Conservation (phyloP, 2,888 invertebrate genomes). For the Graphium colonna region DNA sequence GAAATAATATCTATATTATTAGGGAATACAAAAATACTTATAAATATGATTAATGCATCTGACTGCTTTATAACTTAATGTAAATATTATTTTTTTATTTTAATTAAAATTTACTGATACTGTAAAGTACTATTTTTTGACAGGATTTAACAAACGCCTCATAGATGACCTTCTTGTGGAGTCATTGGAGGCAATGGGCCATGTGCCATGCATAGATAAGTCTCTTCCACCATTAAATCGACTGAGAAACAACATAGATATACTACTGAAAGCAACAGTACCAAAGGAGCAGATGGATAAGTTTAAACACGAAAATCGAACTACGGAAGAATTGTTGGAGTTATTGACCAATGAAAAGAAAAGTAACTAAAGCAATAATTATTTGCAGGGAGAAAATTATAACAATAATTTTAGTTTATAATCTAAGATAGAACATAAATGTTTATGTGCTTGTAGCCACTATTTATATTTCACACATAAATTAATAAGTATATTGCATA, state of each 20-base stretch:
- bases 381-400: constrained; percentile 6
- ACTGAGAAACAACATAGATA: constrained; percentile 87
- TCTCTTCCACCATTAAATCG: constrained; percentile 81
- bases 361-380: constrained; percentile 25
- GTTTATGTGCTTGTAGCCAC: neutral
- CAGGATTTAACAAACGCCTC: constrained; percentile 83
- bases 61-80: neutral
- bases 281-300: constrained; percentile 88
- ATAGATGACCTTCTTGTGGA: constrained; percentile 91
- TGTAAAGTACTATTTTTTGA: constrained; percentile 27
- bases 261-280: constrained; percentile 89
- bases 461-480: constrained; percentile 10
- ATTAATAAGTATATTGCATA: neutral
- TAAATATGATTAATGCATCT: constrained; percentile 1
- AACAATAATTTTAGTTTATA: constrained; percentile 1
- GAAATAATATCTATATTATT: no score
- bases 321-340: constrained; percentile 89
- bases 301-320: constrained; percentile 86
- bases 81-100: constrained; percentile 10
- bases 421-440: neutral
- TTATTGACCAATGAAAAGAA: constrained; percentile 81
- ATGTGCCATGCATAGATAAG: constrained; percentile 81
- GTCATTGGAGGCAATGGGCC: constrained; percentile 87
- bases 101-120: no score
- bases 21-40: no score